Evolutionary conservation across 2,888 invertebrate species (phyloP), one percentile per base, ranked within the genome.

Genomic region (Drosophila quinaria): DNA sequence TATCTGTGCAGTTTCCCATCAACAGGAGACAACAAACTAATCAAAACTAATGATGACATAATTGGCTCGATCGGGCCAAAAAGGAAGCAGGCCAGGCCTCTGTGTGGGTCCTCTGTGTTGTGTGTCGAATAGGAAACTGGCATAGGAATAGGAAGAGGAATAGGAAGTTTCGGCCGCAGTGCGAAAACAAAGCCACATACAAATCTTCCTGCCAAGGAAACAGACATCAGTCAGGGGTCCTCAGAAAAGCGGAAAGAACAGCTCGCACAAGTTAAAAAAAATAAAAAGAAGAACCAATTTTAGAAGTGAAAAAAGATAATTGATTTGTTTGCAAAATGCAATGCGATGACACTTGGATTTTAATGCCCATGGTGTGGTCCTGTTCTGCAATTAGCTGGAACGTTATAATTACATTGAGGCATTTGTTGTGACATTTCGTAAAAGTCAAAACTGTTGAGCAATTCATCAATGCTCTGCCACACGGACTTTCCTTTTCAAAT

Each of bases 11-110:
- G 76, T 69, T 84, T 89, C 89, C 78, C 89, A 89, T 85, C 89
- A 76, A 72, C 74, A 71, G 82, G 74, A 78, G 68, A 59, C 70
- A 64, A 73, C 70, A 79, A 73, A 80, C 75, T 76, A 80, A 84
- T 83, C 77, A 80, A 74, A 79, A 70, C 84, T 89, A 87, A 90
- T 91, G 90, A 90, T 90, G 90, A 87, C 90, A 87, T 91, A 90
- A 91, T 91, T 91, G 87, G 82, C 87, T 83, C 86, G 76, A 81
- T 87, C 56, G 51, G 44, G 51, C 49, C 66, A 63, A 67, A 62
- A 62, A 63, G 64, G 71, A 78, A 78, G 59, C 68, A 77, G 62
- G 22, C 35, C 46, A 59, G 17, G 52, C 59, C 22, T 37, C 61
- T 56, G 58, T 70, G 63, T 71, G 59, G 52, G 58, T 50, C 51